phyloP scores from a whole-genome alignment of 64 coral and sea anemone genomes.

The Actinia tenebrosa region DNA sequence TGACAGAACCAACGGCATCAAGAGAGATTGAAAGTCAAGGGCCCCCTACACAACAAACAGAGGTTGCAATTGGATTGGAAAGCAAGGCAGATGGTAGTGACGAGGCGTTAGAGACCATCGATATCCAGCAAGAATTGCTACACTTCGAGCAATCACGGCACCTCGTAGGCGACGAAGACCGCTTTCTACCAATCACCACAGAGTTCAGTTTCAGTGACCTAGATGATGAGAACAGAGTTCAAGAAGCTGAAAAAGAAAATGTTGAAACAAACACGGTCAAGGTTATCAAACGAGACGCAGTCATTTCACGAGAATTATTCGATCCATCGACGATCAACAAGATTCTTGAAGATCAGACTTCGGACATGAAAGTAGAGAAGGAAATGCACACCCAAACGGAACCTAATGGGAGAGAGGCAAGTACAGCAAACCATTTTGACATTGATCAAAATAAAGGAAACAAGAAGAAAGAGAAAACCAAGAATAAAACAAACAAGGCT shows the following conservation, averaged over 20 bases:
- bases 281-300: background rate
- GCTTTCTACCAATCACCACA: background rate
- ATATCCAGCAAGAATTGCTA: background rate
- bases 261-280: background rate
- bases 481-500: background rate
- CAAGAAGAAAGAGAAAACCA: background rate
- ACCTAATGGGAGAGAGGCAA: constrained; percentile 18
- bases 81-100: background rate
- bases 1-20: background rate
- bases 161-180: background rate
- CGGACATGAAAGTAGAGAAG: background rate
- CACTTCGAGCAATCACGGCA: background rate
- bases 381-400: background rate
- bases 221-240: background rate
- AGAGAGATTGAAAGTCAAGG: background rate
- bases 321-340: background rate
- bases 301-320: background rate
- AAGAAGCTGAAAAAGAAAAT: background rate
- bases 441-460: background rate
- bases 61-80: constrained; percentile 29
- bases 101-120: background rate
- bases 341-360: background rate
- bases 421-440: background rate
- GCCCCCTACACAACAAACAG: background rate
- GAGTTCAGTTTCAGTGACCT: background rate